Evolutionary conservation across 2,113 vertebrate genomes (phyloP).

Genomic region (Mesoclemmys tuberculata): DNA sequence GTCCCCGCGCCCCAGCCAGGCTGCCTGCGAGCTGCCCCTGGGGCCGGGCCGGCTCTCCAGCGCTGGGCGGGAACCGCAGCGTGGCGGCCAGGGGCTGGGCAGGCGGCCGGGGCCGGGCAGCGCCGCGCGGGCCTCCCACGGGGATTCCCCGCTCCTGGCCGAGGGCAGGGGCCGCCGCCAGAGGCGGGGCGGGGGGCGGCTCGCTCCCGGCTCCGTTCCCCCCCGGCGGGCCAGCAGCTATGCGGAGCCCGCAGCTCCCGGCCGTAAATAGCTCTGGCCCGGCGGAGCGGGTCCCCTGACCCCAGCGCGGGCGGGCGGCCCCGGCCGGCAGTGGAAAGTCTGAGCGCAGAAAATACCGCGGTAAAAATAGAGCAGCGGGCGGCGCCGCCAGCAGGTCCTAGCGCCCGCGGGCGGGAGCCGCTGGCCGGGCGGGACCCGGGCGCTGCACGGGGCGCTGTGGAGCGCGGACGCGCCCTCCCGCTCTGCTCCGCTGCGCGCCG

Average conservation of each 20-base stretch:
- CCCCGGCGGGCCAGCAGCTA: too few species aligned
- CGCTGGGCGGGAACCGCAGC: not conserved
- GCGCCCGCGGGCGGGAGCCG: not conserved
- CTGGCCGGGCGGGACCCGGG: not conserved
- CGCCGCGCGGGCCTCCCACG: fast-evolving
- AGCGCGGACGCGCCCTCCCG: not conserved
- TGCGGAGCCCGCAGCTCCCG: not conserved
- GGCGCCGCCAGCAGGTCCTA: not conserved
- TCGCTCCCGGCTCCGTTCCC: not conserved
- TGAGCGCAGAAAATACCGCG: slow-evolving; percentile 71
- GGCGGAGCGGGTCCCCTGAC: slow-evolving; percentile 55
- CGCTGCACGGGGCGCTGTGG: too few species aligned
- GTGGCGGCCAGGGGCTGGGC: not conserved
- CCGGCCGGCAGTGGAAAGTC: slow-evolving; percentile 76
- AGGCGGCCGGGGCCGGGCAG: not conserved
- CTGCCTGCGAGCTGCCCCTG: too few species aligned
- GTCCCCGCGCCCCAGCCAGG: too few species aligned
- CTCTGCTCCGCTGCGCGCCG: too few species aligned
- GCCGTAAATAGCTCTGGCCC: slow-evolving; percentile 77
- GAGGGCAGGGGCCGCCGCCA: not conserved
- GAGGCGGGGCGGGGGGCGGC: not conserved
- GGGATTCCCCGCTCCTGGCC: not conserved
- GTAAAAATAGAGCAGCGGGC: slow-evolving; percentile 76
- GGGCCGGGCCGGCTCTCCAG: not conserved
- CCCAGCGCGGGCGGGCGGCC: slow-evolving; percentile 18